Percentiles rank a stretch among this genome's conserved stretches.
Evolutionary conservation across 2,888 invertebrate species (phyloP).

Genomic region (Achlya flavicornis): DNA sequence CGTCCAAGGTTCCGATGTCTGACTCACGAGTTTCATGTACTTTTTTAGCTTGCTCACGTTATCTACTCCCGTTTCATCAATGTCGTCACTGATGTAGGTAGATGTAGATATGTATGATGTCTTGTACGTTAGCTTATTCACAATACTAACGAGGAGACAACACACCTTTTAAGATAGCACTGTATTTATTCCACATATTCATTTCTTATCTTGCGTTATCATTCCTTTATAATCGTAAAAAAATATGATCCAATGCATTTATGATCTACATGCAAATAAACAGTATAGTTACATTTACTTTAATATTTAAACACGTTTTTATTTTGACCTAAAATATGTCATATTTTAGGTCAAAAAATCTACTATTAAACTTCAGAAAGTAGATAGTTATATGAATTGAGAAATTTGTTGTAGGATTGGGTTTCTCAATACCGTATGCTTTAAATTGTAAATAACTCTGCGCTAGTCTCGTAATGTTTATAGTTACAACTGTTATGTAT

Average conservation of each 20-base stretch:
- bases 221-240: constrained; percentile 56
- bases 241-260: constrained; percentile 47
- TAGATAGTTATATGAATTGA: background rate
- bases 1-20: constrained; percentile 16
- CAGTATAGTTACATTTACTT: constrained; percentile 25
- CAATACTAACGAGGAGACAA: constrained; percentile 37
- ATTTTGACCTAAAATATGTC: too few relatives aligned
- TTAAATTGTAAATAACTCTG: constrained; percentile 26
- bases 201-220: constrained; percentile 60
- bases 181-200: constrained; percentile 42
- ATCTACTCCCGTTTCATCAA: constrained; percentile 27
- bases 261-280: constrained; percentile 58
- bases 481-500: constrained; percentile 25
- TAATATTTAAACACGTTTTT: background rate
- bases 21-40: constrained; percentile 24
- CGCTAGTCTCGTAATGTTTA: constrained; percentile 28
- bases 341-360: background rate
- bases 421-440: constrained; percentile 15
- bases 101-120: constrained; percentile 27
- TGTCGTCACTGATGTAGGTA: constrained; percentile 29
- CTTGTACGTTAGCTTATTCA: constrained; percentile 19
- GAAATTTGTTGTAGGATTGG: constrained; percentile 23
- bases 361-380: background rate
- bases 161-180: constrained; percentile 55
- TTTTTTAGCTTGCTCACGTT: constrained; percentile 33